These are phyloP conservation scores for Macquaria australasica DNA, from an alignment of 2,113 vertebrate genomes.

Conservation along the genomic window DNA sequence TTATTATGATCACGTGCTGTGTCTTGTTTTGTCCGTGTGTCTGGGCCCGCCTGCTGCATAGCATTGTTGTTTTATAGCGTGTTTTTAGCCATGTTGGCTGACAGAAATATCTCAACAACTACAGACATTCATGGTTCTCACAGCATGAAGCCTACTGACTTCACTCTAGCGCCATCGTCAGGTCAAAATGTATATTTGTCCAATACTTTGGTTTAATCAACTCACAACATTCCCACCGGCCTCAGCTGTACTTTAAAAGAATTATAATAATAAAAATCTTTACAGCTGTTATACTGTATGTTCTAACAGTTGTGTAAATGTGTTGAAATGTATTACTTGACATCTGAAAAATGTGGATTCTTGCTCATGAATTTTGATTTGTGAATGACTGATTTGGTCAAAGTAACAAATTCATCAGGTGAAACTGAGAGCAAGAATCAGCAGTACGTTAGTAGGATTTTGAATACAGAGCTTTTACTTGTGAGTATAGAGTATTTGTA, in stretches of 20 bases:
- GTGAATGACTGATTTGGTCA: background rate
- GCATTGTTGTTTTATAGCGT: background rate
- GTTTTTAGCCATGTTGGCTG: background rate
- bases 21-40: conserved; percentile 2
- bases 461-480: too few relatives aligned
- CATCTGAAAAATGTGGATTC: background rate
- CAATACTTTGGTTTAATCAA: background rate
- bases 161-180: too few relatives aligned
- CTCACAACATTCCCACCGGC: background rate
- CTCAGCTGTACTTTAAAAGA: too few relatives aligned
- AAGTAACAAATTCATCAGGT: background rate
- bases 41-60: background rate
- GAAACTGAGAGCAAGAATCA: too few relatives aligned
- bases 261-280: background rate
- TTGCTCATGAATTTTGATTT: background rate
- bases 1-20: conserved; percentile 5
- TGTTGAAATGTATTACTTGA: too few relatives aligned
- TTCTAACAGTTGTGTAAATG: too few relatives aligned
- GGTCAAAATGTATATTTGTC: too few relatives aligned
- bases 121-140: too few relatives aligned
- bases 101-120: background rate
- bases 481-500: too few relatives aligned
- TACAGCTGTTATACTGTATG: too few relatives aligned
- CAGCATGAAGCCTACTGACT: too few relatives aligned
- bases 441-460: too few relatives aligned